Percentiles rank a stretch among this genome's conserved stretches.
Conservation (phyloP, 2,113 vertebrate genomes). For the Limnothrissa miodon region DNA sequence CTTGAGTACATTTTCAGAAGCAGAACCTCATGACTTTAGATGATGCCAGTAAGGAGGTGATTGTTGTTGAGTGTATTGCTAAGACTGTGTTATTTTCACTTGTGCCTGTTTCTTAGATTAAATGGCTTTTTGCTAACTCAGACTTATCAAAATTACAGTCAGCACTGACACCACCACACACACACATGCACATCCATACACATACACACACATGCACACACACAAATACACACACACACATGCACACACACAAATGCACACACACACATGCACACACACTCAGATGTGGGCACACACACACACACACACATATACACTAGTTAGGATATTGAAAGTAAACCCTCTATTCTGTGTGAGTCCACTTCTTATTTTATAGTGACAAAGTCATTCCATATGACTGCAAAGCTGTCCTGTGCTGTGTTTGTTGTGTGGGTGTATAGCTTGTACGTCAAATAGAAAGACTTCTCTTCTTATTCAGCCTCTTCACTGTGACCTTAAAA, state of each 20-base stretch:
- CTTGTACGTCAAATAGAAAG: not conserved
- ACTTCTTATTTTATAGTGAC: not conserved
- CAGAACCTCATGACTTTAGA: not conserved
- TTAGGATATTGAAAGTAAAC: not conserved
- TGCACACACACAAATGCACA: not conserved
- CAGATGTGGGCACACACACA: not conserved
- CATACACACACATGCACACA: not conserved
- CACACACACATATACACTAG: not conserved
- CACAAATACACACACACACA: not conserved
- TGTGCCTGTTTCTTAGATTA: not conserved
- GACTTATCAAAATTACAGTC: not conserved
- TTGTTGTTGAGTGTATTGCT: not conserved
- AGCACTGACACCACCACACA: not conserved
- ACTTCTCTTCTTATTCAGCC: not conserved
- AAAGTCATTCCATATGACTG: not conserved
- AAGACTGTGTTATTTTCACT: not conserved
- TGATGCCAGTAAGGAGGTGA: not conserved
- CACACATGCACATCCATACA: too few relatives aligned
- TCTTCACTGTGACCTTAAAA: not conserved
- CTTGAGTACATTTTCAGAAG: constrained; percentile 1
- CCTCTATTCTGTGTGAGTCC: not conserved
- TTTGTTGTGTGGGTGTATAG: not conserved
- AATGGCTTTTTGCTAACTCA: not conserved
- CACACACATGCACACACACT: not conserved
- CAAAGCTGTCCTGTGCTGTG: not conserved